Percentiles rank a stretch among this genome's conserved stretches.
Conservation (phyloP, 1,140 invertebrate species). For the Schmidtea mediterranea region DNA sequence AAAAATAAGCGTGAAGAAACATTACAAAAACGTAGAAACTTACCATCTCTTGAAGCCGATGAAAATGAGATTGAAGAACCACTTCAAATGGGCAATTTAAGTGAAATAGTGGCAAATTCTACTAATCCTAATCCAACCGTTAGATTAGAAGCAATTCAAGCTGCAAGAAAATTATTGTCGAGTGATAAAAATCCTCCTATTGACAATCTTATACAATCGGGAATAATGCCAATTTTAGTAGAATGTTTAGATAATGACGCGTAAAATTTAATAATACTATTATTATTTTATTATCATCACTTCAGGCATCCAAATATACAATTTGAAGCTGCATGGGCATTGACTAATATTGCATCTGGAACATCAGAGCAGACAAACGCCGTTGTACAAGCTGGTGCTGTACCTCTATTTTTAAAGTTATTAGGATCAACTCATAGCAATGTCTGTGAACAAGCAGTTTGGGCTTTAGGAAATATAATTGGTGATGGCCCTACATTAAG, state of each 20-base stretch:
- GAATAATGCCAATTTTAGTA: slow-evolving; percentile 73
- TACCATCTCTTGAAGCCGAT: slow-evolving; percentile 26
- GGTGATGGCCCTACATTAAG: slow-evolving; percentile 34
- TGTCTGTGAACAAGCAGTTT: slow-evolving; percentile 93
- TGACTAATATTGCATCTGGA: slow-evolving; percentile 93
- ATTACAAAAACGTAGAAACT: slow-evolving; percentile 71
- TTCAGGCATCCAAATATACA: slow-evolving; percentile 47
- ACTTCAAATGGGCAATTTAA: background rate
- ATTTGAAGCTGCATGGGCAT: slow-evolving; percentile 93
- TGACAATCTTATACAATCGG: slow-evolving; percentile 65
- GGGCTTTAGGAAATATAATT: slow-evolving; percentile 89
- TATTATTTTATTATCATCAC: background rate
- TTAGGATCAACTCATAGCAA: slow-evolving; percentile 67
- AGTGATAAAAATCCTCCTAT: slow-evolving; percentile 96
- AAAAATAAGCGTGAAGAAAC: slow-evolving; percentile 91
- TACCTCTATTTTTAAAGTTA: slow-evolving; percentile 68
- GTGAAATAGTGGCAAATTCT: slow-evolving; percentile 17
- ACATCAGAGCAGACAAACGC: slow-evolving; percentile 79
- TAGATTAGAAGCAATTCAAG: slow-evolving; percentile 17
- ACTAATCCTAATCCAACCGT: slow-evolving; percentile 11
- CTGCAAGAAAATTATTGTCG: slow-evolving; percentile 56
- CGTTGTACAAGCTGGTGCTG: slow-evolving; percentile 71
- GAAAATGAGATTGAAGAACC: slow-evolving; percentile 12
- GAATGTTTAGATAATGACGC: slow-evolving; percentile 39
- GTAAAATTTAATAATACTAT: no score